Conservation (phyloP, 2,888 invertebrate genomes). For the Zaprionus bogoriensis region DNA sequence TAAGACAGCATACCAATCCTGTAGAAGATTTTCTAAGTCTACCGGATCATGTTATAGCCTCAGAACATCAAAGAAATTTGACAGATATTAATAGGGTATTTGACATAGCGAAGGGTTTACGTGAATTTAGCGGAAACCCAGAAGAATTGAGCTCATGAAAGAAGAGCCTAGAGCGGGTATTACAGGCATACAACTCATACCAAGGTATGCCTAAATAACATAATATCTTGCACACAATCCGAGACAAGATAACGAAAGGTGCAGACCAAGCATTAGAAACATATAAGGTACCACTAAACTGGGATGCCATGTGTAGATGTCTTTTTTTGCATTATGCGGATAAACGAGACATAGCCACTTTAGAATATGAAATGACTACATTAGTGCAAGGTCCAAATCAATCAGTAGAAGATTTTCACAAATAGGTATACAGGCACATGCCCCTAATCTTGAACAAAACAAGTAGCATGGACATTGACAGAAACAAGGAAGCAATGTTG, state of each 20-base stretch:
- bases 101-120: neutral
- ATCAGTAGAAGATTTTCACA: slow-evolving; percentile 8
- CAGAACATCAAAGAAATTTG: neutral
- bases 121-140: too few species aligned
- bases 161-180: slow-evolving; percentile 10
- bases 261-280: slow-evolving; percentile 2
- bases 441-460: neutral
- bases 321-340: slow-evolving; percentile 3
- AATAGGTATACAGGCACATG: neutral
- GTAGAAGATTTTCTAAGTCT: too few species aligned
- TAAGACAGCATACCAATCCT: too few species aligned
- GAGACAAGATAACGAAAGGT: slow-evolving; percentile 1
- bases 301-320: neutral
- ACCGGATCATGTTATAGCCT: too few species aligned
- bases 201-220: slow-evolving; percentile 6
- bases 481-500: too few species aligned
- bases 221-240: slow-evolving; percentile 9
- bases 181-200: neutral
- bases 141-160: neutral
- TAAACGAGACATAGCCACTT: slow-evolving; percentile 4
- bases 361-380: slow-evolving; percentile 12
- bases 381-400: neutral
- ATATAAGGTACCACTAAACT: slow-evolving; percentile 6
- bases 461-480: neutral
- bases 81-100: neutral